These are phyloP conservation scores for Orchesella flavescens DNA, from an alignment of 2,888 invertebrate genomes.

Conservation along the genomic window DNA sequence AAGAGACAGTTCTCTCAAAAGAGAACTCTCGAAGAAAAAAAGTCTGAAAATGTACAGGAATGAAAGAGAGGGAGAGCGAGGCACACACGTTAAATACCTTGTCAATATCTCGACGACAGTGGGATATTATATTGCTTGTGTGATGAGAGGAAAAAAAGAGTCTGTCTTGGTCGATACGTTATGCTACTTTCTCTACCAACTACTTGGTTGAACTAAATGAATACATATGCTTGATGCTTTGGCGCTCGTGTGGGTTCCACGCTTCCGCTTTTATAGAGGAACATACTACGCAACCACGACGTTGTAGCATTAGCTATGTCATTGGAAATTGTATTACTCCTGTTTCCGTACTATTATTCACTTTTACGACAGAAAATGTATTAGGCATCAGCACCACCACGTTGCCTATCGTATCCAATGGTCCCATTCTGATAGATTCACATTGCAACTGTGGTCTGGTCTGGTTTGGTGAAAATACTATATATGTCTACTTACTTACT, in stretches of 20 bases:
- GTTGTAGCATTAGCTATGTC: conserved; percentile 21
- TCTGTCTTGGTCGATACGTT: conserved; percentile 1
- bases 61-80: too few relatives aligned
- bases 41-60: too few relatives aligned
- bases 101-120: conserved; percentile 12
- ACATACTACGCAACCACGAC: not conserved
- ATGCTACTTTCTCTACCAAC: not conserved
- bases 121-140: conserved; percentile 10
- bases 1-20: too few relatives aligned
- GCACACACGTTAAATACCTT: conserved; percentile 29
- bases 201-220: not conserved
- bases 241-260: not conserved
- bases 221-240: conserved; percentile 3
- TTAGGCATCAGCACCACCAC: conserved; percentile 3
- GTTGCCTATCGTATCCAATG: not conserved
- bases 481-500: too few relatives aligned
- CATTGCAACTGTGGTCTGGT: conserved; percentile 17
- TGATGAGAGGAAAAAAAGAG: conserved; percentile 14
- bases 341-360: conserved; percentile 56
- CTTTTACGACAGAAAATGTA: conserved; percentile 33
- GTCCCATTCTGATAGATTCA: conserved; percentile 1
- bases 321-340: conserved; percentile 49
- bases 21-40: too few relatives aligned
- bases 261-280: not conserved
- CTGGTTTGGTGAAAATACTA: too few relatives aligned